phyloP scores from a whole-genome alignment of 2,797 vertebrate genomes.

The Varecia variegata region DNA sequence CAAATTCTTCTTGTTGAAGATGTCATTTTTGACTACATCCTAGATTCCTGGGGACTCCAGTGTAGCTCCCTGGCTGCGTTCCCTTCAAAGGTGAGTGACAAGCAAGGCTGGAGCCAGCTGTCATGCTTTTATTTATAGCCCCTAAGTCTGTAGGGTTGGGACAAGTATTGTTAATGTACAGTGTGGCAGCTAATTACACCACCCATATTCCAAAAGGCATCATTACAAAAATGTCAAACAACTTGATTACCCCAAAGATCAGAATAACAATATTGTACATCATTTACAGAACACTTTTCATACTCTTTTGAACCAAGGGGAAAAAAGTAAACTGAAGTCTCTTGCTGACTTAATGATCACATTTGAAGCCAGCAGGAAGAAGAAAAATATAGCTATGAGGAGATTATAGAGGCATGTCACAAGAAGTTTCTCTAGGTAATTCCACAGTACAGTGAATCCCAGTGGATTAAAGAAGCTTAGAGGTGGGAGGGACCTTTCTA shows the following conservation, averaged over 20 bases:
- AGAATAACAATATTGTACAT: constrained; percentile 65
- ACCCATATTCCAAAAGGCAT: constrained; percentile 57
- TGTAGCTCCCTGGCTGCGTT: constrained; percentile 43
- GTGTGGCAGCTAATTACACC: constrained; percentile 61
- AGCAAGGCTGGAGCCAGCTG: constrained; percentile 66
- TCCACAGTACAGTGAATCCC: neutral
- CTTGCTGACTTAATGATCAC: constrained; percentile 65
- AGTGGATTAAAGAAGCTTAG: constrained; percentile 22
- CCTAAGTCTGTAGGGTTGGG: constrained; percentile 41
- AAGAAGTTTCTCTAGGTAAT: constrained; percentile 37
- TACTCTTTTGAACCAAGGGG: constrained; percentile 42
- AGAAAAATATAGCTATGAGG: constrained; percentile 55
- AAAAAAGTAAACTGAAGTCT: constrained; percentile 50
- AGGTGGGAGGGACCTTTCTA: neutral
- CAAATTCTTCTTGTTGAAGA: constrained; percentile 19
- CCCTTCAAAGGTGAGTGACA: constrained; percentile 59
- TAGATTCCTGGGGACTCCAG: constrained; percentile 48
- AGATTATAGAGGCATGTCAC: neutral
- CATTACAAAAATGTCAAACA: constrained; percentile 70
- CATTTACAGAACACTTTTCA: constrained; percentile 65
- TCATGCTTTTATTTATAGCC: constrained; percentile 72
- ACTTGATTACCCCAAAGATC: constrained; percentile 63
- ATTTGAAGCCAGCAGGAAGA: constrained; percentile 49
- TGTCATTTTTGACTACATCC: constrained; percentile 46
- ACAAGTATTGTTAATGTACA: constrained; percentile 64